Percentiles rank a stretch among this genome's conserved stretches.
phyloP scores from a whole-genome alignment of 2,888 invertebrate species.

The Aleiodes testaceus region DNA sequence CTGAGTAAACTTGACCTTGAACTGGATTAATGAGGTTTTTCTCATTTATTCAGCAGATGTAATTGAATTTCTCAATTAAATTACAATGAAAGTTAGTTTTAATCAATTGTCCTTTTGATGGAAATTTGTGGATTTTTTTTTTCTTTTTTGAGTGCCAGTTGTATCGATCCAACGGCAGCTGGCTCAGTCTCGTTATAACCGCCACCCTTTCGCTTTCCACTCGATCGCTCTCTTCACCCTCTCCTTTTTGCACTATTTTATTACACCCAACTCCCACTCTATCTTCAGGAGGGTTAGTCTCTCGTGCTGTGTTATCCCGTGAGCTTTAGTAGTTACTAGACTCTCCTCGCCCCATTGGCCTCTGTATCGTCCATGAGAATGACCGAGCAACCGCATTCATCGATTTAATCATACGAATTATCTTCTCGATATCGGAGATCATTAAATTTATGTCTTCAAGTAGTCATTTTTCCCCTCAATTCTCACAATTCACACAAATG shows the following conservation, averaged over 20 bases:
- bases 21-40: neutral
- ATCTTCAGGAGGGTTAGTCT: slow-evolving; percentile 20
- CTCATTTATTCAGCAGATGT: neutral
- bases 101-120: neutral
- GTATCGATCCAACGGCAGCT: slow-evolving; percentile 42
- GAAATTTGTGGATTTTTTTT: slow-evolving; percentile 2
- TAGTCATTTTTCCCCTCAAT: too few relatives aligned
- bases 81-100: too few relatives aligned
- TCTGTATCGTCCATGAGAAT: neutral
- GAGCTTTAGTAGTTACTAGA: neutral
- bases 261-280: neutral
- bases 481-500: neutral
- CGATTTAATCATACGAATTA: slow-evolving; percentile 22
- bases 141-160: neutral
- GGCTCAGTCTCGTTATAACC: slow-evolving; percentile 36
- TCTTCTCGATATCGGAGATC: neutral
- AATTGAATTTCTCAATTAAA: too few relatives aligned
- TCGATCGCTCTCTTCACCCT: slow-evolving; percentile 1
- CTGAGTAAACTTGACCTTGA: slow-evolving; percentile 5
- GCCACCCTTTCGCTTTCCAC: slow-evolving; percentile 45
- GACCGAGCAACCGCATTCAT: slow-evolving; percentile 16
- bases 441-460: neutral
- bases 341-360: slow-evolving; percentile 3
- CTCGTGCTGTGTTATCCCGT: neutral
- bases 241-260: slow-evolving; percentile 3